phyloP scores from a whole-genome alignment of 2,888 invertebrate species.

The Rhyacophila evoluta region DNA sequence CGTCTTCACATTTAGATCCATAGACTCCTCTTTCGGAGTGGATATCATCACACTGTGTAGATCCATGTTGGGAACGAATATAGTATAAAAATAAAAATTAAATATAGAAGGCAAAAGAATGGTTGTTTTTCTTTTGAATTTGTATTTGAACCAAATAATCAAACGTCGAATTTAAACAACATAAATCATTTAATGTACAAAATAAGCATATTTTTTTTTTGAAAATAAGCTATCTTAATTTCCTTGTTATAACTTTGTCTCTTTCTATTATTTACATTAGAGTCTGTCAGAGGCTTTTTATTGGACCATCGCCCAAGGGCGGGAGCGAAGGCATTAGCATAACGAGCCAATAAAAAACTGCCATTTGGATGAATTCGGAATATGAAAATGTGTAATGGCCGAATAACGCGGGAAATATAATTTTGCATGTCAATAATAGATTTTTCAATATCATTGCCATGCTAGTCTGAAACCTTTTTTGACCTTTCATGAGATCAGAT shows the following conservation, averaged over 20 bases:
- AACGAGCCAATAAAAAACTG: constrained; percentile 53
- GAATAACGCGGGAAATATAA: constrained; percentile 38
- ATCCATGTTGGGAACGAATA: too few species aligned
- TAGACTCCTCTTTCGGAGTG: too few species aligned
- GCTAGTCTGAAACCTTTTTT: constrained; percentile 8
- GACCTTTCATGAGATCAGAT: constrained; percentile 25
- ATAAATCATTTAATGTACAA: not conserved
- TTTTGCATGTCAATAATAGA: constrained; percentile 45
- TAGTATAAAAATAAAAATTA: too few species aligned
- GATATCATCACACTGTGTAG: too few species aligned
- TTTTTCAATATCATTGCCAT: constrained; percentile 8
- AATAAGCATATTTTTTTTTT: not conserved
- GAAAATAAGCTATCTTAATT: constrained; percentile 36
- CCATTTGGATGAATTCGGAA: constrained; percentile 52
- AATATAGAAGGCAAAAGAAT: too few species aligned
- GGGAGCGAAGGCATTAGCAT: constrained; percentile 48
- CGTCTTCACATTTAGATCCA: too few species aligned
- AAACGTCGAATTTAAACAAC: not conserved
- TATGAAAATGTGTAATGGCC: constrained; percentile 51
- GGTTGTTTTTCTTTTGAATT: not conserved
- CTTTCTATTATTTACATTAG: constrained; percentile 48
- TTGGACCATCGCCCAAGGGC: constrained; percentile 40
- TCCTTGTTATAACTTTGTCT: constrained; percentile 35
- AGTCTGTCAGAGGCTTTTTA: constrained; percentile 49
- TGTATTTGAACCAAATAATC: not conserved